Conservation (phyloP, 2,113 vertebrate species). For the Mungos mungo region DNA sequence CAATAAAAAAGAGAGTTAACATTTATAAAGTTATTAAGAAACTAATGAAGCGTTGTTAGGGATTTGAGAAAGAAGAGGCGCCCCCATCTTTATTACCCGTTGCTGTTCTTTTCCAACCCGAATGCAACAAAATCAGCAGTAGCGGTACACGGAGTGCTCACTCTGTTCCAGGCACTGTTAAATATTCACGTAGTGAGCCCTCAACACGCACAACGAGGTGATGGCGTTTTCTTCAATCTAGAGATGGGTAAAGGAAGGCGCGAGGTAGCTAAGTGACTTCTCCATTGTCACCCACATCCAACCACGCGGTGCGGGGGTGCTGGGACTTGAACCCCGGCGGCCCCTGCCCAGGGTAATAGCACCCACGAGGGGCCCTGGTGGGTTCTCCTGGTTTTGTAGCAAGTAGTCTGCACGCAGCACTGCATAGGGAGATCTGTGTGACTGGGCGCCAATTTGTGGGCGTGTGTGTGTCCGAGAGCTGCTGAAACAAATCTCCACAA, state of each 20-base stretch:
- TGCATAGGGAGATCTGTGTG: accelerated
- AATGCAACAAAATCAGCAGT: not conserved
- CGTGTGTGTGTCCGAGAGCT: accelerated
- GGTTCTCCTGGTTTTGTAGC: accelerated
- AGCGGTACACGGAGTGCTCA: not conserved
- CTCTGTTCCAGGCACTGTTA: not conserved
- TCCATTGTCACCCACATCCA: not conserved
- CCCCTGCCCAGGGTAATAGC: not conserved
- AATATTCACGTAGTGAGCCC: not conserved
- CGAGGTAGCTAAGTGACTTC: no score
- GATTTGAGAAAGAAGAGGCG: not conserved
- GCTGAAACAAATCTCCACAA: no score
- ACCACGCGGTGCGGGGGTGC: accelerated
- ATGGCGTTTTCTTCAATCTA: accelerated
- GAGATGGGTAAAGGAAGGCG: not conserved
- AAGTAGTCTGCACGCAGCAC: not conserved
- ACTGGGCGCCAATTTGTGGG: no score
- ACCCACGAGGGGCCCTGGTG: accelerated
- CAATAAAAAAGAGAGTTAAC: not conserved
- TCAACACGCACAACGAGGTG: accelerated
- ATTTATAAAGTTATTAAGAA: not conserved
- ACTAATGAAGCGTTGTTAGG: not conserved
- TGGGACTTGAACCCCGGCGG: not conserved
- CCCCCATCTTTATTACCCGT: no score
- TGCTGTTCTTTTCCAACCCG: no score